phyloP scores from a whole-genome alignment of 2,113 vertebrate species.

The Macheiramphus alcinus region DNA sequence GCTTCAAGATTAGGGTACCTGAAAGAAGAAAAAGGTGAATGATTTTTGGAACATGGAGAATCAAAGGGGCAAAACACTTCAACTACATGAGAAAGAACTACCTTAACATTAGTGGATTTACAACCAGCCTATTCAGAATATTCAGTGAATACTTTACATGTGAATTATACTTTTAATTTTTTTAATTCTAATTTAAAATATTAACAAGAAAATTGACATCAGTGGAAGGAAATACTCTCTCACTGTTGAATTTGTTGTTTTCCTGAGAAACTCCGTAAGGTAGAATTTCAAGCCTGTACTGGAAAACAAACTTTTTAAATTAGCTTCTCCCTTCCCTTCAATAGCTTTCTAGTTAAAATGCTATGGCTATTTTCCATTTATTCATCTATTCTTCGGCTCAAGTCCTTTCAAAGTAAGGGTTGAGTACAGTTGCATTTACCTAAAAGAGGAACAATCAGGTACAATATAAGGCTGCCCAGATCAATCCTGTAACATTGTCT shows the following conservation, averaged over 20 bases:
- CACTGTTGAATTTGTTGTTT: not conserved
- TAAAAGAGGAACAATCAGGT: not conserved
- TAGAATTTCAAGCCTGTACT: not conserved
- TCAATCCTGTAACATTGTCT: not conserved
- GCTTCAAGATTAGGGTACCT: slow-evolving; percentile 96
- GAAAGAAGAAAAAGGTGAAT: slow-evolving; percentile 55
- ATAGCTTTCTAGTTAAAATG: not conserved
- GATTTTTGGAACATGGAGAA: not conserved
- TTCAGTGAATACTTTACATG: not conserved
- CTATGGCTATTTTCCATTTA: not conserved
- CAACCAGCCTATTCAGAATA: not conserved
- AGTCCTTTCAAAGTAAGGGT: not conserved
- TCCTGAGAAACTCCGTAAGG: not conserved
- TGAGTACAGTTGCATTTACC: not conserved
- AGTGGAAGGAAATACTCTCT: not conserved
- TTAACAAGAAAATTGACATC: not conserved
- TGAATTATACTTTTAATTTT: not conserved
- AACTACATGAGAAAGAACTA: not conserved
- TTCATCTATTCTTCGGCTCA: not conserved
- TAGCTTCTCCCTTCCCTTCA: not conserved
- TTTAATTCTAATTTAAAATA: not conserved
- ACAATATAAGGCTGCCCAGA: not conserved
- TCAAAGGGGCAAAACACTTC: not conserved
- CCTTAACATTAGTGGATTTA: not conserved
- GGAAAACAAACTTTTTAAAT: not conserved